Conservation (phyloP, 2,113 vertebrate genomes). For the Galeopterus variegatus region DNA sequence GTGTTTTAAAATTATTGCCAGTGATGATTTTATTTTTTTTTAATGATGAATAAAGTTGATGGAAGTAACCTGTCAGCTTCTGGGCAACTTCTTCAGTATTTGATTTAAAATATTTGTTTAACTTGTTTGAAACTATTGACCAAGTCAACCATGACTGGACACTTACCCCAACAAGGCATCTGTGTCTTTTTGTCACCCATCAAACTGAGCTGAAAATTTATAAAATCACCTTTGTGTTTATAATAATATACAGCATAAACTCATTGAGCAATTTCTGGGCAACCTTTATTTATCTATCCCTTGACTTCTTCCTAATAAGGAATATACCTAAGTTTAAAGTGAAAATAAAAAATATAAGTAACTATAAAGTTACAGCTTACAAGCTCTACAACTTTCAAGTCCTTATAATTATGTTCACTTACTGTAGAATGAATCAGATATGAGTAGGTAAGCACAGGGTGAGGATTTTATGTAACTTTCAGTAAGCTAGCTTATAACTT, state of each 20-base stretch:
- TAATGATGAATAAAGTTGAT: not conserved
- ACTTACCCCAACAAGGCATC: not conserved
- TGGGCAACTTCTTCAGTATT: slow-evolving; percentile 7
- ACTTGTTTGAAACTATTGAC: slow-evolving; percentile 22
- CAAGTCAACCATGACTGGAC: not conserved
- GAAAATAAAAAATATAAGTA: not conserved
- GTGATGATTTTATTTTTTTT: not conserved
- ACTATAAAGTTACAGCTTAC: not conserved
- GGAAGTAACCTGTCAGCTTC: not conserved
- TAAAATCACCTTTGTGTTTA: slow-evolving; percentile 25
- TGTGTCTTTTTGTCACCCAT: not conserved
- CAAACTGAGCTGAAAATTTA: not conserved
- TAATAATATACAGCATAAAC: not conserved
- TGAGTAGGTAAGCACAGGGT: not conserved
- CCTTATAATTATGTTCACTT: not conserved
- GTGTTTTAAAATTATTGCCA: slow-evolving; percentile 27
- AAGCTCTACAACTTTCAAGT: not conserved
- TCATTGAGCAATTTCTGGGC: not conserved
- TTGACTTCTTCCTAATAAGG: slow-evolving; percentile 6
- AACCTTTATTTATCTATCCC: not conserved
- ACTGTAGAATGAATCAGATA: slow-evolving; percentile 7
- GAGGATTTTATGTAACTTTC: not conserved
- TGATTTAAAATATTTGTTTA: slow-evolving; percentile 58
- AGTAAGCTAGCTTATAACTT: slow-evolving; percentile 8
- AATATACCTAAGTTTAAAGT: not conserved